These are phyloP conservation scores for Pinctada fucata DNA, from an alignment of 2,888 invertebrate genomes.

Conservation along the genomic window DNA sequence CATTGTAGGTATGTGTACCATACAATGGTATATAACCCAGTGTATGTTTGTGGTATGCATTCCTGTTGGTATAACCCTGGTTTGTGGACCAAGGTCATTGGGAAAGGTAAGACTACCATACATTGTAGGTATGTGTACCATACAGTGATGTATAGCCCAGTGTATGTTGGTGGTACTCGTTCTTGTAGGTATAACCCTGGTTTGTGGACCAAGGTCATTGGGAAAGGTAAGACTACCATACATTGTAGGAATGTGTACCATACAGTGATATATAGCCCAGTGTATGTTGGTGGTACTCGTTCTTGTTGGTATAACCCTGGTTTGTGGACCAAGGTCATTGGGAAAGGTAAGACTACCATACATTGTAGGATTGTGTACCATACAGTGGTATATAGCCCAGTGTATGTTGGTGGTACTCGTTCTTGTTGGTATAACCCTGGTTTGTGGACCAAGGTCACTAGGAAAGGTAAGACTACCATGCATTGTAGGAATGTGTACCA, in stretches of 20 bases:
- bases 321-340: conserved; percentile 69
- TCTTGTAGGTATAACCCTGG: conserved; percentile 63
- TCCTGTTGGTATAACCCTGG: conserved; percentile 63
- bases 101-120: conserved; percentile 58
- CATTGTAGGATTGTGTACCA: conserved; percentile 15
- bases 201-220: conserved; percentile 69
- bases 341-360: conserved; percentile 56
- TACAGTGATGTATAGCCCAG: conserved; percentile 50
- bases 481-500: conserved; percentile 35
- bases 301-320: conserved; percentile 63
- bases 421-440: conserved; percentile 63
- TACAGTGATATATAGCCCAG: conserved; percentile 67
- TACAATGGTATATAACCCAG: conserved; percentile 67
- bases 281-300: conserved; percentile 69
- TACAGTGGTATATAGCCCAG: conserved; percentile 67
- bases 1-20: conserved; percentile 35
- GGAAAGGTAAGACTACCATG: conserved; percentile 58
- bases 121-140: too few species aligned
- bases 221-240: conserved; percentile 55
- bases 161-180: conserved; percentile 69
- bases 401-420: conserved; percentile 69
- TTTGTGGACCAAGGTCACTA: conserved; percentile 69
- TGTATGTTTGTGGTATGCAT: conserved; percentile 69
- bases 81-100: conserved; percentile 69
- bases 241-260: conserved; percentile 18